These are phyloP conservation scores for Phasianus colchicus DNA, from an alignment of 2,113 vertebrate species.

Conservation along the genomic window DNA sequence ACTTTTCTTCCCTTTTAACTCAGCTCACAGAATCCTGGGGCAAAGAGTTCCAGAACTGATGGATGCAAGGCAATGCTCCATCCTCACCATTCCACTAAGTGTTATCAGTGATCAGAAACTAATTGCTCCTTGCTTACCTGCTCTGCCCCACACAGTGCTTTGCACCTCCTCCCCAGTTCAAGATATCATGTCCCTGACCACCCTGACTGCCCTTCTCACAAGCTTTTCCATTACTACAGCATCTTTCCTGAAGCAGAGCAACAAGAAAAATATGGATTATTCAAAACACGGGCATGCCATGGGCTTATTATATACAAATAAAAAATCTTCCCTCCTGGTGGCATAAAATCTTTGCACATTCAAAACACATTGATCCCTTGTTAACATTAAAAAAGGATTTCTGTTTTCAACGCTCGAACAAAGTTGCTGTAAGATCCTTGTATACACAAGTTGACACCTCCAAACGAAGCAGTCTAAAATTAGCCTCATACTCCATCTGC, in stretches of 20 bases:
- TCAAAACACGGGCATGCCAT: neutral
- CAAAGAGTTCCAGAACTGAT: neutral
- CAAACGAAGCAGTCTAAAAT: neutral
- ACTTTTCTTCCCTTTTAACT: neutral
- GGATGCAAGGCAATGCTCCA: neutral
- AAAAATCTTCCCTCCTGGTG: neutral
- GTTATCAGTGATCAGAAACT: neutral
- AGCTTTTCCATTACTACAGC: neutral
- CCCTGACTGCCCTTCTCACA: neutral
- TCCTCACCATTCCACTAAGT: neutral
- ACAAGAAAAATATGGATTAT: neutral
- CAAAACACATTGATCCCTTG: slow-evolving; percentile 49
- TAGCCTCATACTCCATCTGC: neutral
- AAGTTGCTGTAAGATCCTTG: neutral
- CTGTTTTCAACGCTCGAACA: neutral
- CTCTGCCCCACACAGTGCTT: neutral
- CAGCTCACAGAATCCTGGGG: neutral
- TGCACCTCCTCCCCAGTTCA: neutral
- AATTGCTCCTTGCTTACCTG: neutral
- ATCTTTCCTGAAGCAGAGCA: neutral
- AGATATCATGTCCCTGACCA: neutral
- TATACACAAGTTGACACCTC: neutral
- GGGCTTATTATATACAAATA: neutral
- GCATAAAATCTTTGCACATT: slow-evolving; percentile 54
- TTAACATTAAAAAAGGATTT: slow-evolving; percentile 24